Base-by-base conservation (phyloP, 92 coral and sea anemone species). In the Siderastrea radians region DNA sequence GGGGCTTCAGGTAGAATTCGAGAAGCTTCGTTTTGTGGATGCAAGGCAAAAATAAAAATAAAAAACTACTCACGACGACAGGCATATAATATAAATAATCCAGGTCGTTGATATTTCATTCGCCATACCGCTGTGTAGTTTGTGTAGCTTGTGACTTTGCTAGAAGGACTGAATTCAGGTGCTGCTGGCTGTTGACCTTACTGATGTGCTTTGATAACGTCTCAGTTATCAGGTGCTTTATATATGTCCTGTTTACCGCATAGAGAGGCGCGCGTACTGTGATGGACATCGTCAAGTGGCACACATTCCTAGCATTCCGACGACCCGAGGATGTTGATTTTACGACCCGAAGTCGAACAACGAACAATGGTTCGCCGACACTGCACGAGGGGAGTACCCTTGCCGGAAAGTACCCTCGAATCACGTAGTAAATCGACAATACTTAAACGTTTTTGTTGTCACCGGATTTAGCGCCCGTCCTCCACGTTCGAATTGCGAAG, bases 21-120 rank as follows among this genome's bases (percentile, higher is more conserved):
- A 60, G 57, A 67, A 81, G 19, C 77, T 82, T 62, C 58, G 65
- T 58, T 82, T 17, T 46, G 60, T 61, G 63, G 16, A 60, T 26
- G 60, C 52, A 17, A 7, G 26, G 16, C 15, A 84, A 58, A 50
- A 73, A 9, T 50, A 52, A 67, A 57, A 16, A 26, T 9, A 7
- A 55, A 55, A 55, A 68, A 45, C 6, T 73, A 84, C 87, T 84
- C 49, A 84, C 87, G 70, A 52, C 48, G 80, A 84, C 45, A 84
- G 60, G 44, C 80, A 84, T 2, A 63, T 43, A 50, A 84, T 15
- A 64, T 8, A 74, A 53, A 62, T 74, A 74, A 84, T 74, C 81
- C 72, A 74, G 9, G 48, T 19, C 15, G 14, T 11, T 6, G 49
- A 66, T 15, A 57, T 14, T 62, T 63, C 54, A 52, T 51, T 45